Evolutionary conservation across 2,888 invertebrate genomes (phyloP), one percentile per base, ranked within the genome.

Genomic region (Drosophila mettleri): DNA sequence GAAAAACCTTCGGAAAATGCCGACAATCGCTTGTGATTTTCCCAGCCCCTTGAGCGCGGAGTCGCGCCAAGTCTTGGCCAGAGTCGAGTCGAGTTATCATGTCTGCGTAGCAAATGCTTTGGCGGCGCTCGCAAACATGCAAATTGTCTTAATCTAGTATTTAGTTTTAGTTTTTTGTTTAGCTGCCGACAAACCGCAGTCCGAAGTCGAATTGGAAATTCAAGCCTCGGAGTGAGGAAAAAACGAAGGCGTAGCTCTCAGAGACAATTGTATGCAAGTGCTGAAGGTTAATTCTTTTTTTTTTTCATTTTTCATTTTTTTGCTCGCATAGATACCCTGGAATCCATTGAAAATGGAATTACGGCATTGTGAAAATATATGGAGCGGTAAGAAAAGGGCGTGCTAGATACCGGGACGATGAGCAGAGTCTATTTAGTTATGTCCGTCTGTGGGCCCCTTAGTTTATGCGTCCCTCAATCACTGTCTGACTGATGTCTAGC

Each of bases 141-240:
- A 88, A 85, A 85, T 85, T 80, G 81, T 66, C 80, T 84, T 84
- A 84, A 88, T 88, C 88, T 88, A 86, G 75, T 86, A 88, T 84
- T 84, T 75, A 78, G 81, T 68, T 88, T 63, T 69, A 68, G 57
- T 67, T 75, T 49, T 61, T 39, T 31, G 22, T 46, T 27, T 20
- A 39, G 55, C 41, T 54, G 57, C 74, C 78, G 46, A 73, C 78
- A 45, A 75, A 69, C 78, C 78, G 61, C 75, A 74, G 51, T 48
- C 22, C 48, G 43, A 36, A 73, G 49, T 67, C 67, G 57, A 69
- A 74, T 39, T 54, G 45, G 61, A 55, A 74, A 69, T 66, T 22
- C 55, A 76, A 74, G 22, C 36, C 22, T 29, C 14, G 48, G 48
- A 57, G 57, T 61, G 54, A 60, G 59, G 69, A 63, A 54, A 63